Percentiles rank a stretch among this genome's conserved stretches.
Conservation (phyloP, 1,140 invertebrate genomes). For the Cylas formicarius region DNA sequence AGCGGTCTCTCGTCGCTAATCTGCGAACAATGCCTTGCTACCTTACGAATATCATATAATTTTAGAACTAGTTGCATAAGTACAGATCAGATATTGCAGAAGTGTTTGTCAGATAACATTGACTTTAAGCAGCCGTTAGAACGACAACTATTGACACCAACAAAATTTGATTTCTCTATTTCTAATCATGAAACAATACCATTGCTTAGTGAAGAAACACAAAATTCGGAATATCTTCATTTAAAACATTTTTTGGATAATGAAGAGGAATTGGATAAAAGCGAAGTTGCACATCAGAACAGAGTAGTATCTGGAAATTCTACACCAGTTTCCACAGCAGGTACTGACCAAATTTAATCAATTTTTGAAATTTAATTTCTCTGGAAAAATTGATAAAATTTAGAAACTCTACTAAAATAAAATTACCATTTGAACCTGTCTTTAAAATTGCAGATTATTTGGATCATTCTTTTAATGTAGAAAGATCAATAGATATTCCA, state of each 20-base stretch:
- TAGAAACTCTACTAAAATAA: neutral
- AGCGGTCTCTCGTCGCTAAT: slow-evolving; percentile 33
- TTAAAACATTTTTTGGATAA: slow-evolving; percentile 38
- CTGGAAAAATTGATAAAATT: slow-evolving; percentile 1
- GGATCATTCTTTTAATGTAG: slow-evolving; percentile 4
- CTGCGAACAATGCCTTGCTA: slow-evolving; percentile 32
- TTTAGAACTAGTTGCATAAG: slow-evolving; percentile 34
- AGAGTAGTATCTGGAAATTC: slow-evolving; percentile 19
- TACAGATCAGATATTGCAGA: slow-evolving; percentile 31
- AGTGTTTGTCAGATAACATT: too few species aligned
- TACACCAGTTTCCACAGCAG: slow-evolving; percentile 16
- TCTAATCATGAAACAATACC: slow-evolving; percentile 13
- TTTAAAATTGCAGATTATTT: neutral
- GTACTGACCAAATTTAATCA: neutral
- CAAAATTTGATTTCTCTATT: slow-evolving; percentile 28
- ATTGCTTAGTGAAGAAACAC: slow-evolving; percentile 26
- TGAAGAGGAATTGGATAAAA: slow-evolving; percentile 30
- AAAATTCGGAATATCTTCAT: slow-evolving; percentile 35
- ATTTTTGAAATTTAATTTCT: neutral
- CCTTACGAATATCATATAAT: slow-evolving; percentile 30
- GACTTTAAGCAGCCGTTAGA: slow-evolving; percentile 23
- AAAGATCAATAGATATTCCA: neutral
- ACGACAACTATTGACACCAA: slow-evolving; percentile 18
- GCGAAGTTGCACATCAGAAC: slow-evolving; percentile 14
- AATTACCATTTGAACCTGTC: slow-evolving; percentile 1